Conservation (phyloP, 2,888 invertebrate species). For the Neoaliturus tenellus region DNA sequence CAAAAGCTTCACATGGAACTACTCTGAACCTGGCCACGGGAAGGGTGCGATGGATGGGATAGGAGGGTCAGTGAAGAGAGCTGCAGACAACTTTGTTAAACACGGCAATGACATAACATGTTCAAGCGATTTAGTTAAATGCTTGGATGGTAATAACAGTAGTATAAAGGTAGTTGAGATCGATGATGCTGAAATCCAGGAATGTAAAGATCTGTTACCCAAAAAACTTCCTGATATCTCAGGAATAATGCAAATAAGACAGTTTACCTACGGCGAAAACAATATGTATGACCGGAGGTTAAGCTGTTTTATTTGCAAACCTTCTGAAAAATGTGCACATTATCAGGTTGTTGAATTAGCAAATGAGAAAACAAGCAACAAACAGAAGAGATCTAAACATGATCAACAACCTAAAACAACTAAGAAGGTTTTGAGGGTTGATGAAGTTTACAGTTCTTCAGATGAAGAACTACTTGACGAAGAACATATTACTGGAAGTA, state of each 20-base stretch:
- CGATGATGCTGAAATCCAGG: background rate
- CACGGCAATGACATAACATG: slow-evolving; percentile 13
- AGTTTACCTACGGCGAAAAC: background rate
- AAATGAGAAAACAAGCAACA: too few species aligned
- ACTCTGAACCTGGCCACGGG: slow-evolving; percentile 35
- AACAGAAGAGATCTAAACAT: too few species aligned
- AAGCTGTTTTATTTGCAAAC: too few species aligned
- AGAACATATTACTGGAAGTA: background rate
- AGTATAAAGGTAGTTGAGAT: background rate
- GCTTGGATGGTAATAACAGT: background rate
- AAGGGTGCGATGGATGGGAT: slow-evolving; percentile 35
- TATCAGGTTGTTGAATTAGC: too few species aligned
- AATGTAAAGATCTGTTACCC: background rate
- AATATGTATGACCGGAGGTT: too few species aligned
- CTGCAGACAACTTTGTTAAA: slow-evolving; percentile 6
- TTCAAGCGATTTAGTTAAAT: background rate
- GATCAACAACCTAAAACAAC: too few species aligned
- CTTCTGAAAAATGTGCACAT: too few species aligned
- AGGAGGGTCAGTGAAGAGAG: slow-evolving; percentile 34
- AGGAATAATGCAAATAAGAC: slow-evolving; percentile 1
- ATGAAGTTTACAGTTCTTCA: too few species aligned
- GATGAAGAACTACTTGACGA: too few species aligned
- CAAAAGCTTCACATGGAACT: background rate
- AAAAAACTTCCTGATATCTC: background rate
- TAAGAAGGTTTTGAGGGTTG: too few species aligned